A percentile compares a stretch with the other conserved stretches of the same genome.
phyloP scores from a whole-genome alignment of 2,113 vertebrate genomes.

The Canis aureus region DNA sequence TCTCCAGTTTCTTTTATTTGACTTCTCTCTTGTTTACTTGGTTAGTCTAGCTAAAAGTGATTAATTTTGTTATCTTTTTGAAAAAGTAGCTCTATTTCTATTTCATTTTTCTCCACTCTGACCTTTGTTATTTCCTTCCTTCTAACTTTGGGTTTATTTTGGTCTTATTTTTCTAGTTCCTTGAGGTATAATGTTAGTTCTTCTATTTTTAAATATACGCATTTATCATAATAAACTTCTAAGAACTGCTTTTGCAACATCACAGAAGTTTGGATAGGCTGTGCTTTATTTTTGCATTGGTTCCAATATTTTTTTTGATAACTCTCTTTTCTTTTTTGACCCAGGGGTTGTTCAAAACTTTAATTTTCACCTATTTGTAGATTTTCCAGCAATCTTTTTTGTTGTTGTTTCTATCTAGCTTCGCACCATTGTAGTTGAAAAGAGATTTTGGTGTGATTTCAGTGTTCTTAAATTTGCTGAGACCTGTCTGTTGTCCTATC shows the following conservation, averaged over 20 bases:
- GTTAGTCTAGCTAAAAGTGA: too few species aligned
- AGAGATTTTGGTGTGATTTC: background rate
- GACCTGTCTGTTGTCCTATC: background rate
- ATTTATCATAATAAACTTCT: background rate
- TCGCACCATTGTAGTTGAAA: background rate
- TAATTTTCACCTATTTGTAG: too few species aligned
- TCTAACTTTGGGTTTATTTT: background rate
- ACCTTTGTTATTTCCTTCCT: too few species aligned
- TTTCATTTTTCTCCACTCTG: too few species aligned
- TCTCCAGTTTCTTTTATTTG: too few species aligned
- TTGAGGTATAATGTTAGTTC: too few species aligned
- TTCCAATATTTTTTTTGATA: background rate
- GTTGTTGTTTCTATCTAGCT: background rate
- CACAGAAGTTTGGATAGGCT: background rate
- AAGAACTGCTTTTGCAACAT: background rate
- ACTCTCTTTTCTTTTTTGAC: background rate
- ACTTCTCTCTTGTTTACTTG: too few species aligned
- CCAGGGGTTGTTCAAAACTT: background rate
- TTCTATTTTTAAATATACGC: background rate
- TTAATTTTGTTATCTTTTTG: too few species aligned
- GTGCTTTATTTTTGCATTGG: background rate
- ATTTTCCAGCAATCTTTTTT: background rate
- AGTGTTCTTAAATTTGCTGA: background rate
- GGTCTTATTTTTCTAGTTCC: background rate
- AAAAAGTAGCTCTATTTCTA: too few species aligned